Conservation (phyloP, 2,113 vertebrate genomes). For the Psophia crepitans region DNA sequence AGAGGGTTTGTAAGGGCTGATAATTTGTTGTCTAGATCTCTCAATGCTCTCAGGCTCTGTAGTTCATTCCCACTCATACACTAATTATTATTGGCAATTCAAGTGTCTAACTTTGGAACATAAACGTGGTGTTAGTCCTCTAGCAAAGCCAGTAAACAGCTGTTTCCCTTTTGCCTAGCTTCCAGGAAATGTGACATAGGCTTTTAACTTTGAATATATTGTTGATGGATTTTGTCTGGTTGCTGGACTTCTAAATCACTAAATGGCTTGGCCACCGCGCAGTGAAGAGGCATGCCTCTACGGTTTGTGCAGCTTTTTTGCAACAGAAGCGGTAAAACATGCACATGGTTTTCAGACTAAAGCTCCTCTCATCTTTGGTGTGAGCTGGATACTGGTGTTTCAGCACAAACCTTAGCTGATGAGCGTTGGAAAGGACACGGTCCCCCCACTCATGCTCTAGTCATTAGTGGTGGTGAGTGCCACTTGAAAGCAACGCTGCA, state of each 20-base stretch:
- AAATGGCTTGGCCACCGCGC: neutral
- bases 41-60: neutral
- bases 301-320: neutral
- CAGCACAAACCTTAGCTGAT: neutral
- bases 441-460: fast-evolving
- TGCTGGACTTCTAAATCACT: neutral
- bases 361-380: neutral
- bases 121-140: neutral
- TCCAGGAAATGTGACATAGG: neutral
- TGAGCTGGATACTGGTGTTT: neutral
- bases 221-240: neutral
- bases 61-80: neutral
- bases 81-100: neutral
- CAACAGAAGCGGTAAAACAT: neutral
- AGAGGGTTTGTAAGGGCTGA: neutral
- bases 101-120: neutral
- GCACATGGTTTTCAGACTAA: neutral
- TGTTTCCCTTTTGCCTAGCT: neutral
- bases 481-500: neutral
- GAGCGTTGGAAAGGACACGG: neutral
- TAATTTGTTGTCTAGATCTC: neutral
- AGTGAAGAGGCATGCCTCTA: neutral
- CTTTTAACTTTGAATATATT: neutral
- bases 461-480: neutral
- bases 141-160: neutral